These are phyloP conservation scores for Sipha flava DNA, from an alignment of 1,140 invertebrate species.

Conservation along the genomic window DNA sequence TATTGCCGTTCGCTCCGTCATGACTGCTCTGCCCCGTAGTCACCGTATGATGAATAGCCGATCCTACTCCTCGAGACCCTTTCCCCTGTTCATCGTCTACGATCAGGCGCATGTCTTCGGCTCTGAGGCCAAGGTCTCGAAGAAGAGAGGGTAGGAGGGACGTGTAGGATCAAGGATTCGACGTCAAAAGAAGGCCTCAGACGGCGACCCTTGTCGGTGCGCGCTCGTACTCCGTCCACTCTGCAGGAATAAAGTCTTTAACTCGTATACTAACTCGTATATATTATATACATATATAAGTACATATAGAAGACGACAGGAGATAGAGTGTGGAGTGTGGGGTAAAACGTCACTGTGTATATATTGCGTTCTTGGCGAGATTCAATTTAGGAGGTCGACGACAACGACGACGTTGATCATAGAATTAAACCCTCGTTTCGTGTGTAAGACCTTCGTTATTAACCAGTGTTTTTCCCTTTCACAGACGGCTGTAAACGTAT, in stretches of 20 bases:
- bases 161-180: not conserved
- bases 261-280: not conserved
- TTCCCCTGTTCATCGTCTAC: not conserved
- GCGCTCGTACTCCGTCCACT: not conserved
- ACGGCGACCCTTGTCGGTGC: not conserved
- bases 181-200: not conserved
- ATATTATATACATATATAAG: not conserved
- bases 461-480: constrained; percentile 1
- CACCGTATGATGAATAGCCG: not conserved
- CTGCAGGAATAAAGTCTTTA: not conserved
- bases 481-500: not conserved
- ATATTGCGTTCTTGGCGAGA: not conserved
- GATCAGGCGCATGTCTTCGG: too few relatives aligned
- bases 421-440: constrained; percentile 27
- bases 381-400: not conserved
- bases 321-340: too few relatives aligned
- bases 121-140: too few relatives aligned
- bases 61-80: not conserved
- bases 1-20: too few relatives aligned
- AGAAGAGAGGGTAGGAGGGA: not conserved
- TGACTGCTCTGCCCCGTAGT: not conserved
- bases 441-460: constrained; percentile 27
- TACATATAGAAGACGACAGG: not conserved
- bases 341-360: not conserved
- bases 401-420: constrained; percentile 3